Evolutionary conservation across 2,113 vertebrate genomes (phyloP).

Genomic region (Cranoglanis bouderius): DNA sequence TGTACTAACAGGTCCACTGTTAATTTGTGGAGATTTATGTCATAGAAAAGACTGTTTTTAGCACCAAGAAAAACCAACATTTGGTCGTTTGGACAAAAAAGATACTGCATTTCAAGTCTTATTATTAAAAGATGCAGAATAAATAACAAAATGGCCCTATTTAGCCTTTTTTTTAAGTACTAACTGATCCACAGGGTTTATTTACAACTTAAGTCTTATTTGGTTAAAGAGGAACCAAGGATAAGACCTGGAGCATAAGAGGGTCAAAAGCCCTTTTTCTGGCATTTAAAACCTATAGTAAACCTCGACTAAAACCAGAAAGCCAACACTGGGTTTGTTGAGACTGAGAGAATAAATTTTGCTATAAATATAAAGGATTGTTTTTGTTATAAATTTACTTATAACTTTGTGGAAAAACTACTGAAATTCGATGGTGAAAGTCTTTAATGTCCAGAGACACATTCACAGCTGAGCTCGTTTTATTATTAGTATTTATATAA

Average conservation of each 20-base stretch:
- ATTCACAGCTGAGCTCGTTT: background rate
- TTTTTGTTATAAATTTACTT: background rate
- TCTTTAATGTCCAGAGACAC: background rate
- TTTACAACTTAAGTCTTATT: background rate
- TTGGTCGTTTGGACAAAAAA: background rate
- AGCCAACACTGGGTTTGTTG: background rate
- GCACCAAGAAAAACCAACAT: background rate
- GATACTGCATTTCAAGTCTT: background rate
- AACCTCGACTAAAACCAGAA: background rate
- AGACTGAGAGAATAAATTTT: no score
- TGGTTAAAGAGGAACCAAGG: background rate
- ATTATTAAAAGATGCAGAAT: background rate
- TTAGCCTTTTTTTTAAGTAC: background rate
- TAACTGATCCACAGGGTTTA: background rate
- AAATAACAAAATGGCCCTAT: background rate
- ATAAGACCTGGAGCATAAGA: background rate
- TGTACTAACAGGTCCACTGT: background rate
- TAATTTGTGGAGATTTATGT: background rate
- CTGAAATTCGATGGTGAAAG: background rate
- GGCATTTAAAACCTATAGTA: background rate
- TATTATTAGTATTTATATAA: conserved; percentile 6
- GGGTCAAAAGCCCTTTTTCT: background rate
- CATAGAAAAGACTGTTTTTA: background rate
- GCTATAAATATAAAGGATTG: background rate
- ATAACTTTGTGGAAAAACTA: background rate